Percentiles rank a stretch among this genome's conserved stretches.
phyloP scores from a whole-genome alignment of 2,113 vertebrate species.

The Odontophorus gujanensis region DNA sequence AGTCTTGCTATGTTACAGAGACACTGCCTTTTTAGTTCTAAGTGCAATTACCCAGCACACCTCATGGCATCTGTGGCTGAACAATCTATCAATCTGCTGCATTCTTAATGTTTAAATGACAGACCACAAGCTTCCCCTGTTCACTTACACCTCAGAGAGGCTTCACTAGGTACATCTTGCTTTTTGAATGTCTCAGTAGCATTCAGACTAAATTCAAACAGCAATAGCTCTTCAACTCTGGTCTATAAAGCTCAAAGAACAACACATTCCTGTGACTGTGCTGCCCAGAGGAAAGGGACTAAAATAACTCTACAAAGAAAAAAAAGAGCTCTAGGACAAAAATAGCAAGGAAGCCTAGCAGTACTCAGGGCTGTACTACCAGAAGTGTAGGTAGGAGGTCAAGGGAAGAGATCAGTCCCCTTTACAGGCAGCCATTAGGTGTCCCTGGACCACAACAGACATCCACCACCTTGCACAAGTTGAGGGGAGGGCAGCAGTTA shows the following conservation, averaged over 20 bases:
- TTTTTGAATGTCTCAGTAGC: background rate
- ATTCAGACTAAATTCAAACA: background rate
- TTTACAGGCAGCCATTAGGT: background rate
- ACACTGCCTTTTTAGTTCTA: too few species aligned
- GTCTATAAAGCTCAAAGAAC: conserved; percentile 15
- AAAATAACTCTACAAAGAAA: conserved; percentile 21
- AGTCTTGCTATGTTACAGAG: background rate
- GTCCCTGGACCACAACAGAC: rapidly evolving
- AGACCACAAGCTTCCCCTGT: background rate
- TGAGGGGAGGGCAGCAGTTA: background rate
- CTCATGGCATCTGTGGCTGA: background rate
- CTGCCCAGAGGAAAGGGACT: conserved; percentile 13
- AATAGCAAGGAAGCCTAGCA: conserved; percentile 29
- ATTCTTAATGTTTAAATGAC: background rate
- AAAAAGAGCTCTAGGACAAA: conserved; percentile 5
- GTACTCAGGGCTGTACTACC: background rate
- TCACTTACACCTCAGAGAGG: background rate
- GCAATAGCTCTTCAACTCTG: background rate
- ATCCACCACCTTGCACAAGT: rapidly evolving
- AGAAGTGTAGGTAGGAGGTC: conserved; percentile 33
- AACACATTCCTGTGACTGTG: background rate
- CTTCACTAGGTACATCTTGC: background rate
- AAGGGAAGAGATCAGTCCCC: conserved; percentile 17
- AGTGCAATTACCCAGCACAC: background rate
- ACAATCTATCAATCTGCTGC: background rate